Evolutionary conservation across 2,797 vertebrate species (phyloP).

Genomic region (Echeneis naucrates): DNA sequence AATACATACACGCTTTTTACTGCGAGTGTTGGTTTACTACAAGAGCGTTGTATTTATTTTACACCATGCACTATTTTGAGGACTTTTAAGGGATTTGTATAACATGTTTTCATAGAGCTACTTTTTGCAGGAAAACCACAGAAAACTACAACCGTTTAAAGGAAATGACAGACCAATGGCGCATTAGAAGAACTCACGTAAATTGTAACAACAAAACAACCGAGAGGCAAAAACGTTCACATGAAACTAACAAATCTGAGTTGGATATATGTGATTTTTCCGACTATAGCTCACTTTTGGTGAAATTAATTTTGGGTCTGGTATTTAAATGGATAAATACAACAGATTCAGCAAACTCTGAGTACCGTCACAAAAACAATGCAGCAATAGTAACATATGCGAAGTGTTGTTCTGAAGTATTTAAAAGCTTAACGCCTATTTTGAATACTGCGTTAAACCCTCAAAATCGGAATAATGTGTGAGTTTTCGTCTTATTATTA

Average conservation of each 20-base stretch:
- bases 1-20: background rate
- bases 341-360: background rate
- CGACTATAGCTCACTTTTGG: background rate
- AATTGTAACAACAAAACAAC: background rate
- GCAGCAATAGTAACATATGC: background rate
- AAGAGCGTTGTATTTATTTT: background rate
- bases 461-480: background rate
- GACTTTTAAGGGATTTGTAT: fast-evolving
- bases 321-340: background rate
- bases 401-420: background rate
- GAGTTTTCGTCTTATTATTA: background rate
- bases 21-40: background rate
- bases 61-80: fast-evolving
- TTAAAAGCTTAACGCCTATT: background rate
- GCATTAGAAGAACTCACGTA: background rate
- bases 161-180: slow-evolving; percentile 66
- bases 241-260: background rate
- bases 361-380: background rate
- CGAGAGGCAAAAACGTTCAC: background rate
- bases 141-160: slow-evolving; percentile 49
- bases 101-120: fast-evolving
- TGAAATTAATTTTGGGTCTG: background rate
- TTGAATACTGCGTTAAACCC: too few species aligned
- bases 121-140: fast-evolving
- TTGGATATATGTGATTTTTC: background rate